These are phyloP conservation scores for Sebastes itinus DNA, from an alignment of 2,797 vertebrate genomes.

Conservation along the genomic window DNA sequence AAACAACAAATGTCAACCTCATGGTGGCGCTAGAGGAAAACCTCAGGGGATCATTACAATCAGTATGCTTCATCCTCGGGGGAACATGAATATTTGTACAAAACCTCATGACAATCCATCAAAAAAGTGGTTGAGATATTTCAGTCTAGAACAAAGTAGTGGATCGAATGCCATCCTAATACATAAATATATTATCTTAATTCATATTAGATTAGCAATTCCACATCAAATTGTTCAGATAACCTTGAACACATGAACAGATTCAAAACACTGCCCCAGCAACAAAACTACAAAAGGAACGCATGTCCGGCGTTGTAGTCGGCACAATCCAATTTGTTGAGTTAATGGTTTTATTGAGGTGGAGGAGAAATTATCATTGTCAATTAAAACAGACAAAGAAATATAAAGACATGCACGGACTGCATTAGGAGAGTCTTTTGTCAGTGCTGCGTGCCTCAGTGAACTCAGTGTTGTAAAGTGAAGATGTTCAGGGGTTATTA, in stretches of 20 bases:
- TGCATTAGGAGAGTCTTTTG: slow-evolving; percentile 32
- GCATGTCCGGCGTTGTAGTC: not conserved
- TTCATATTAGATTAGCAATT: not conserved
- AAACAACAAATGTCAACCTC: not conserved
- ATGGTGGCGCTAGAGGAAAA: not conserved
- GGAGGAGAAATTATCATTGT: slow-evolving; percentile 17
- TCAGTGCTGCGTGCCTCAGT: slow-evolving; percentile 4
- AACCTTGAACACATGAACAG: not conserved
- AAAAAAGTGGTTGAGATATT: not conserved
- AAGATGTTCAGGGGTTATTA: slow-evolving; percentile 26
- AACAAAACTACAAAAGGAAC: not conserved
- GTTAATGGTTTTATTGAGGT: slow-evolving; percentile 28
- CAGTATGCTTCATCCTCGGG: not conserved
- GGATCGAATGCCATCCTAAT: not conserved
- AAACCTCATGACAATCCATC: not conserved
- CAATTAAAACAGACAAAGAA: slow-evolving; percentile 62
- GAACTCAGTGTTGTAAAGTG: slow-evolving; percentile 15
- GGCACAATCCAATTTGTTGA: slow-evolving; percentile 12
- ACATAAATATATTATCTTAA: not conserved
- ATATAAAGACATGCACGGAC: not conserved
- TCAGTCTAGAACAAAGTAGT: not conserved
- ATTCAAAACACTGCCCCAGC: not conserved
- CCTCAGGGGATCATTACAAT: not conserved
- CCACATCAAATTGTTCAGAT: not conserved
- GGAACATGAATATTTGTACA: not conserved